Evolutionary conservation across 2,797 vertebrate species (phyloP), one percentile per base, ranked within the genome.

Genomic region (Scyliorhinus canicula): DNA sequence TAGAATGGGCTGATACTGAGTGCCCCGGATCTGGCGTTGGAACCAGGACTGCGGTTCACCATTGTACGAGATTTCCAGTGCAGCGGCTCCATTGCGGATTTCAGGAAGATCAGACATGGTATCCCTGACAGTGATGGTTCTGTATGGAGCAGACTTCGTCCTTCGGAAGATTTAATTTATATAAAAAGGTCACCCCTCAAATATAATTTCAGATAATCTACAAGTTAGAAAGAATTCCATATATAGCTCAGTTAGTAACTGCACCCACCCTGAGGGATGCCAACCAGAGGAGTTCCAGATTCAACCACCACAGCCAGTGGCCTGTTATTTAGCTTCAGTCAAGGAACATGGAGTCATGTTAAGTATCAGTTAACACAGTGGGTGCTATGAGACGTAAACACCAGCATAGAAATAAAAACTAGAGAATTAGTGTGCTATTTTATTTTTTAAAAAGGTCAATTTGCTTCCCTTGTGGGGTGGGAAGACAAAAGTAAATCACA

Each of bases 31-130:
- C 95, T 99, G 98, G 95, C 99, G 97, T 97, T 99, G 99, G 97
- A 99, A 99, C 99, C 99, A 99, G n/a, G 99, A 99, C 97, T 99
- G 99, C 0, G 99, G 99, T 95, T 99, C 99, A 0, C 99, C 99
- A 0, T 99, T 99, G 96, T 99, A 99, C 31, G 98, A 98, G 95
- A 99, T 99, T 97, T 99, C 99, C 95, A 99, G 95, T 0, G 97
- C 97, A 0, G 98, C 95, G 0, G 99, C 99, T 0, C 99, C 99
- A 0, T 99, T 99, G 0, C 98, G 98, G 96, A 99, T 97, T 97
- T 99, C 99, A 0, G 99, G 99, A 95, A 99, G 98, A 96, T 99
- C 99, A 0, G 99, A 99, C 99, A 99, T 99, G 0, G 99, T 98
- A 96, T 99, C 99, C 26, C 99, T 97, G 67, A 99, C 99, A 0